Base-by-base conservation (phyloP, 2,797 vertebrate species). In the Eospalax fontanierii region DNA sequence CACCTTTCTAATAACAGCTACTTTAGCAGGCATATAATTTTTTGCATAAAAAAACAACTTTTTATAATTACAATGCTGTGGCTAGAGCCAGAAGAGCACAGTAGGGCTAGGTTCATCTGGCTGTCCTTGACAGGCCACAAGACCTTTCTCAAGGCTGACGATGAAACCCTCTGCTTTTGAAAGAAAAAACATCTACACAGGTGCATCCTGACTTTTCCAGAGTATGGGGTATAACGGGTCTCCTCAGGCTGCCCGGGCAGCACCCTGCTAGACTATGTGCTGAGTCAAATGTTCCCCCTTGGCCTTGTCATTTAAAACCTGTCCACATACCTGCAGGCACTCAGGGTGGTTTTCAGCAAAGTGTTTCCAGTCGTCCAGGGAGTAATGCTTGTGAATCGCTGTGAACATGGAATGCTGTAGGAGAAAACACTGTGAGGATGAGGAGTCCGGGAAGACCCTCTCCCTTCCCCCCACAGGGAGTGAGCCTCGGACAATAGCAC, bases 371-470 rank as follows among this genome's bases (percentile, higher is more conserved):
- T 99, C 99, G 90, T 99, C 99, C 95, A 99, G 94, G 92, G 99
- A 98, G 98, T 99, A 99, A 98, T 99, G 99, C 97, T 99, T 99
- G 92, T 99, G 99, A 97, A 99, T 98, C 88, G 99, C 99, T 94
- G 99, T 99, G 98, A 99, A 99, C 98, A 99, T 99, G 11, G 99
- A 98, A 98, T 99, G 99, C 99, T 99, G 94, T 95, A 90, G 96
- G 97, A 98, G 92, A 98, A 97, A 92, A 96, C 4, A 95, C 95
- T 3, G 35, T 80, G 80, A 50, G 98, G 83, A 66, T 16, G 4
- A 38, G 61, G 59, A 66, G 82, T n/a, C n/a, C 82, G 38, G 46
- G 50, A 65, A 66, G 63, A 92, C 46, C 38, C 85, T n/a, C 74
- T 35, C 16, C 74, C 73, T 68, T 26, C 24, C 91, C 40, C 14